Evolutionary conservation across 2,888 invertebrate genomes (phyloP).

Genomic region (Philereme vetulata): DNA sequence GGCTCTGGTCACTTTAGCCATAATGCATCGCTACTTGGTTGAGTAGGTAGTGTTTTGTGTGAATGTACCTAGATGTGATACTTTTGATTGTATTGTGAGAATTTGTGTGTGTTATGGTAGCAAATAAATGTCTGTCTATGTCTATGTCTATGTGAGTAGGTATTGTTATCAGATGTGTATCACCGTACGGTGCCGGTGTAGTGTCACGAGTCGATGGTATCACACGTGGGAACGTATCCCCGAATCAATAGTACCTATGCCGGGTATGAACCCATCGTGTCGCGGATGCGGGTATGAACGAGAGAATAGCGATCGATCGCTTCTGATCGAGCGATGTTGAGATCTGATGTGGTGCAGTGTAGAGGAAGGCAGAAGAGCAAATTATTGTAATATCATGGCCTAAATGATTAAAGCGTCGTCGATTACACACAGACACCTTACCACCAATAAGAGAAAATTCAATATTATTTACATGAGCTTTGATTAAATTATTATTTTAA

Average conservation of each 20-base stretch:
- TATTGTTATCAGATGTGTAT: conserved; percentile 12
- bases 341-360: not conserved
- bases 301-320: not conserved
- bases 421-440: no score
- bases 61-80: no score
- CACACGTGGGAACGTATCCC: conserved; percentile 17
- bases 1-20: not conserved
- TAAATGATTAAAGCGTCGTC: no score
- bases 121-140: no score
- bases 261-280: not conserved
- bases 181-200: not conserved
- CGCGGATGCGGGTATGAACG: not conserved
- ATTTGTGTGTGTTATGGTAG: no score
- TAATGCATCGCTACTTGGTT: no score
- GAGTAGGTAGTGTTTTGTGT: not conserved
- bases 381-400: not conserved
- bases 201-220: conserved; percentile 19
- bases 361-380: not conserved
- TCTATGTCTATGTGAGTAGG: not conserved
- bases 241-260: conserved; percentile 3
- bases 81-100: no score
- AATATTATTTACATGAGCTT: no score
- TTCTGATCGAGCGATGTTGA: not conserved
- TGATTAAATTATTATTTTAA: no score
- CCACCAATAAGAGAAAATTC: no score